Conservation (phyloP, 2,113 vertebrate genomes). For the Ursus arctos region DNA sequence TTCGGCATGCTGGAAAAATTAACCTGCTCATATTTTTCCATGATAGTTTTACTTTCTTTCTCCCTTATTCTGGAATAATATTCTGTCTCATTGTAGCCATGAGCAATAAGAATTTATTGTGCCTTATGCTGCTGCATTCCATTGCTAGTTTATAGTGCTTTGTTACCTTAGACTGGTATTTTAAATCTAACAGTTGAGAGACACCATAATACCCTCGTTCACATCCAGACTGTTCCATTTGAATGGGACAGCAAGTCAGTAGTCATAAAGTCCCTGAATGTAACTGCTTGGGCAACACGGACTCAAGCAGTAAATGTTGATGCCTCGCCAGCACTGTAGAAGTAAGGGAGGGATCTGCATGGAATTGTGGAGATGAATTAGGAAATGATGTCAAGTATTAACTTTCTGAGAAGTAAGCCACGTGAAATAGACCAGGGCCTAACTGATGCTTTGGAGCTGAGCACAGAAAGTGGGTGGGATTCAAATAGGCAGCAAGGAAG, state of each 20-base stretch:
- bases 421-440: slow-evolving; percentile 1
- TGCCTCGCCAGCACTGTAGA: not conserved
- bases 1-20: slow-evolving; percentile 52
- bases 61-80: slow-evolving; percentile 71
- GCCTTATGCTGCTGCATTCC: slow-evolving; percentile 62
- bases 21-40: slow-evolving; percentile 38
- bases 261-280: slow-evolving; percentile 7
- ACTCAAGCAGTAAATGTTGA: not conserved
- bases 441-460: not conserved
- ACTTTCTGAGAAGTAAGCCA: not conserved
- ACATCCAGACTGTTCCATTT: slow-evolving; percentile 59
- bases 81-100: slow-evolving; percentile 70
- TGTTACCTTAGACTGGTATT: slow-evolving; percentile 65
- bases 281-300: not conserved
- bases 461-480: not conserved
- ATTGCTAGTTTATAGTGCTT: slow-evolving; percentile 65
- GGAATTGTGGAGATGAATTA: not conserved
- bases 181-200: slow-evolving; percentile 75
- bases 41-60: slow-evolving; percentile 60
- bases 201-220: slow-evolving; percentile 30
- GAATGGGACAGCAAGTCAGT: slow-evolving; percentile 55
- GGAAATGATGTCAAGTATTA: slow-evolving; percentile 8
- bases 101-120: slow-evolving; percentile 76
- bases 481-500: not conserved
- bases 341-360: not conserved